Conservation (phyloP, 2,113 vertebrate species). For the Paramormyrops kingsleyae region DNA sequence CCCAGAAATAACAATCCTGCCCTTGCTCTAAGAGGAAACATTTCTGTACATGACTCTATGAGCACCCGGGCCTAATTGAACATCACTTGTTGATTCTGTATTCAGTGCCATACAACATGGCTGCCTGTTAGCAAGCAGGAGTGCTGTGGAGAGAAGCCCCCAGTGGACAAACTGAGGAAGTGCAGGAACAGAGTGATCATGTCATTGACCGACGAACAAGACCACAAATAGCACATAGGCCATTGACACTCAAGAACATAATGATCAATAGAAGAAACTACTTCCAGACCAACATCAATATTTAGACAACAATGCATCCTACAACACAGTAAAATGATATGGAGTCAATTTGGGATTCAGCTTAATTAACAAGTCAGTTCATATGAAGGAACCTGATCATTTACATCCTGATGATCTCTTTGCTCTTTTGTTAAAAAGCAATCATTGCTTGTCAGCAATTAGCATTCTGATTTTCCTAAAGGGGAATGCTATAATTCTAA, state of each 20-base stretch:
- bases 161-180: not conserved
- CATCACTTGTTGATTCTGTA: not conserved
- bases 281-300: conserved; percentile 53
- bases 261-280: conserved; percentile 60
- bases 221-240: conserved; percentile 10
- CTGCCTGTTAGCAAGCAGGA: not conserved
- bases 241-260: conserved; percentile 43
- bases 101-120: not conserved
- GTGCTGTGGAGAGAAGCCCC: not conserved
- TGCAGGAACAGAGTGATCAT: not conserved
- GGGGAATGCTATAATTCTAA: not conserved
- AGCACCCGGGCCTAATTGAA: not conserved
- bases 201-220: conserved; percentile 7
- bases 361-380: conserved; percentile 51
- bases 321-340: conserved; percentile 53
- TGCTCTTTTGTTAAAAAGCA: not conserved
- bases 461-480: not conserved
- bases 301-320: conserved; percentile 54
- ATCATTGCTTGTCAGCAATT: not conserved
- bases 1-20: not conserved
- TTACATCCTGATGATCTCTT: not conserved
- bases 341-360: conserved; percentile 47
- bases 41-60: not conserved
- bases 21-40: not conserved
- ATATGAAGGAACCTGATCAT: conserved; percentile 40